phyloP scores from a whole-genome alignment of 2,113 vertebrate species.

The Neolamprologus sp. region DNA sequence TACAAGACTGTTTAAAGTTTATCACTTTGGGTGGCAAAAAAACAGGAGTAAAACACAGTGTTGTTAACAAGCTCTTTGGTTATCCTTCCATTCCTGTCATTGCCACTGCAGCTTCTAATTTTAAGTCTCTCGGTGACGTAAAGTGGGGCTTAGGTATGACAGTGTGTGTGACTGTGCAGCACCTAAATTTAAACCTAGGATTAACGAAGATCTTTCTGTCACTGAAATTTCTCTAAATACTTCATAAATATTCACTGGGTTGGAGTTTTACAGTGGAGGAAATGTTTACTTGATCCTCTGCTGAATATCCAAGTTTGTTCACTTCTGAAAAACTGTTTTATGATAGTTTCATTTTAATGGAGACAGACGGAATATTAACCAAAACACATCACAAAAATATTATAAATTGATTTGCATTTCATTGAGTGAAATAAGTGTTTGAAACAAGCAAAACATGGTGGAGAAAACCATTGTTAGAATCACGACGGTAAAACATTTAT shows the following conservation, averaged over 20 bases:
- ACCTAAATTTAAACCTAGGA: not conserved
- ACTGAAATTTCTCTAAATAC: not conserved
- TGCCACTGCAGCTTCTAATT: not conserved
- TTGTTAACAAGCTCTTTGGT: not conserved
- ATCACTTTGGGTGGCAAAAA: not conserved
- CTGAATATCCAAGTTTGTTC: not conserved
- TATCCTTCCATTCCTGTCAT: not conserved
- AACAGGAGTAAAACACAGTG: not conserved
- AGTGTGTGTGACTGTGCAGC: not conserved
- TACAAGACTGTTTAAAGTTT: not conserved
- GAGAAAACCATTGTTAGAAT: not conserved
- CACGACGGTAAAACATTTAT: not conserved
- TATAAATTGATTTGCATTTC: not conserved
- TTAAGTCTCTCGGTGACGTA: not conserved
- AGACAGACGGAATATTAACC: not conserved
- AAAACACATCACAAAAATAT: not conserved
- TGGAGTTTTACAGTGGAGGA: not conserved
- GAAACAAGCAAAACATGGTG: not conserved
- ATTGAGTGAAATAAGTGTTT: not conserved
- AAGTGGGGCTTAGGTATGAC: slow-evolving; percentile 6
- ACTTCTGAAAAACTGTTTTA: not conserved
- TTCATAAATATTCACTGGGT: not conserved
- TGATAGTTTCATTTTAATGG: not conserved
- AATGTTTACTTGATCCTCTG: not conserved
- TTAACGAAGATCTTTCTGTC: not conserved